Base-by-base conservation (phyloP, 2,113 vertebrate species). In the Capreolus pygargus region DNA sequence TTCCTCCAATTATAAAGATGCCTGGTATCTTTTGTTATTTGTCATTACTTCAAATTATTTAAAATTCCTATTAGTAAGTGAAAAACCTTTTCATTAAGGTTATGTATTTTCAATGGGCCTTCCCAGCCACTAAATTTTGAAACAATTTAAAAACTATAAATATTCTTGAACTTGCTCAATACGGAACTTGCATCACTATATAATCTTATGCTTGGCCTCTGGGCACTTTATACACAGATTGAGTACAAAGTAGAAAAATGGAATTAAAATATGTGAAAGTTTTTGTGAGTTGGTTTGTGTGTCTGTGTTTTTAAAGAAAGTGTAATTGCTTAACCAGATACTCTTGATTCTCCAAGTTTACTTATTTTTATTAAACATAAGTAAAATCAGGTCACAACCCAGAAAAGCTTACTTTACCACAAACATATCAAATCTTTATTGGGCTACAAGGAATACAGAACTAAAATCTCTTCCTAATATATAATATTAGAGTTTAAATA, bases 331-430 rank as follows among this genome's bases (percentile, higher is more conserved):
- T 86, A 76, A 89, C 67, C 33, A 94, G 47, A 76, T 39, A 50
- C 1, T 92, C 64, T 52, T 83, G 43, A 89, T 95, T 97, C 78
- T 91, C 55, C 45, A 64, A 76, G 67, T 74, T 74, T 74, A 74
- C 67, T 74, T 39, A 39, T 74, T 74, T 39, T 39, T 39, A 39
- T 39, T 74, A 54, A 95, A 47, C n/a, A 83, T 28, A 86, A 97
- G 88, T 39, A 74, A 96, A 86, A 96, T 64, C 39, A 88, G 67
- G 54, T 79, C 15, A 74, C 27, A 88, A 90, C 50, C 23, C n/a
- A 78, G 86, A 97, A 92, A 91, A 83, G 27, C 50, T 94, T 96
- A 78, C 47, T 95, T 96, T 86, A 92, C 57, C 55, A 61, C 50
- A 67, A 88, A 58, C 16, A 25, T 61, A 79, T 39, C 33, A 67